Percentiles rank a stretch among this genome's conserved stretches.
phyloP scores from a whole-genome alignment of 1,140 invertebrate species.

The Melipona quadrifasciata region DNA sequence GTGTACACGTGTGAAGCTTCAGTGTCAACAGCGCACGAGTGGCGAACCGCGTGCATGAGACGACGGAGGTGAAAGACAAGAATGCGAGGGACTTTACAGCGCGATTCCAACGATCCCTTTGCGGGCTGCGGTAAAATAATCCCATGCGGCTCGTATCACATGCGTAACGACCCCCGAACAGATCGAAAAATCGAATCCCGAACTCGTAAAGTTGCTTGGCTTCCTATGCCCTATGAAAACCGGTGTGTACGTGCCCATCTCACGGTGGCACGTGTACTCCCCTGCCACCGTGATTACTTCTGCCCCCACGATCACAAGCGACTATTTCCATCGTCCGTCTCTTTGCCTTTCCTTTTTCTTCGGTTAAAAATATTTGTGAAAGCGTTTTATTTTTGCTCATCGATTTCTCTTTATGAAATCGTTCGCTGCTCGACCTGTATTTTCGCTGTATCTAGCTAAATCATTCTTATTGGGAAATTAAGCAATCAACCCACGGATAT shows the following conservation, averaged over 20 bases:
- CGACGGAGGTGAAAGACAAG: slow-evolving; percentile 36
- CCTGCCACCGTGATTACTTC: not conserved
- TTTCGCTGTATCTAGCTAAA: not conserved
- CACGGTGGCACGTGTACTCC: not conserved
- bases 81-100: slow-evolving; percentile 40
- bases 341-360: not conserved
- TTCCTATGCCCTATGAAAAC: slow-evolving; percentile 13
- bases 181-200: slow-evolving; percentile 56
- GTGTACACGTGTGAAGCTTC: slow-evolving; percentile 11
- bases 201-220: slow-evolving; percentile 51
- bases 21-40: slow-evolving; percentile 8
- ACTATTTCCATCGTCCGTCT: not conserved
- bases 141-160: slow-evolving; percentile 34
- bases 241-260: slow-evolving; percentile 6
- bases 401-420: not conserved
- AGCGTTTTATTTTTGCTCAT: not conserved
- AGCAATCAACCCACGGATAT: too few species aligned
- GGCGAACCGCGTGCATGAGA: not conserved
- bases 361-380: not conserved
- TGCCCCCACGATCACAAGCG: too few species aligned
- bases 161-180: slow-evolving; percentile 43
- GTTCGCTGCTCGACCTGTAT: too few species aligned
- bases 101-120: slow-evolving; percentile 18
- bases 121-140: slow-evolving; percentile 59
- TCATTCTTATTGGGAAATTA: not conserved